Percentiles rank a stretch among this genome's conserved stretches.
These are phyloP conservation scores for Sthenelais limicola DNA, from an alignment of 2,888 invertebrate species.

Conservation along the genomic window DNA sequence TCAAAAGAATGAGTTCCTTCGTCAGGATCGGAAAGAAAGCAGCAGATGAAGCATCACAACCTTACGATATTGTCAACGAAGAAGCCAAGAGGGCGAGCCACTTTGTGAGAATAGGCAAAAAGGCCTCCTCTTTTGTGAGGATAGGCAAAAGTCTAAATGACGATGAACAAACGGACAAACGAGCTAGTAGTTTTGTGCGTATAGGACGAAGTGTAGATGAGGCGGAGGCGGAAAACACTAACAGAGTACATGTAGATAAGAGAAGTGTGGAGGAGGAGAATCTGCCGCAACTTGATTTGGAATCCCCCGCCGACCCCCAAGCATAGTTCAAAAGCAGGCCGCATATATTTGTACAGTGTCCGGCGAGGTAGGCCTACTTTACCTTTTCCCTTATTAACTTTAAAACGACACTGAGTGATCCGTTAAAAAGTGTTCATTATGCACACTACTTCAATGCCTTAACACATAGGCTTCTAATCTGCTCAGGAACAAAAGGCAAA, in stretches of 20 bases:
- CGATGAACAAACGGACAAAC: slow-evolving; percentile 29
- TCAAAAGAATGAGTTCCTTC: slow-evolving; percentile 33
- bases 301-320: too few relatives aligned
- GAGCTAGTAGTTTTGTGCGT: slow-evolving; percentile 46
- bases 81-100: slow-evolving; percentile 39
- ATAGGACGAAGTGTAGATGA: slow-evolving; percentile 40
- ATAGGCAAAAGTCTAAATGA: slow-evolving; percentile 43
- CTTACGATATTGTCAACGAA: slow-evolving; percentile 2
- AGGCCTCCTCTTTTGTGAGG: slow-evolving; percentile 44
- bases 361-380: too few relatives aligned
- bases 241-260: slow-evolving; percentile 5
- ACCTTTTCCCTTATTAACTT: too few relatives aligned
- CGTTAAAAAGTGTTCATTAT: too few relatives aligned
- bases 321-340: too few relatives aligned
- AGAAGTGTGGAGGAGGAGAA: neutral
- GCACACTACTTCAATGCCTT: too few relatives aligned
- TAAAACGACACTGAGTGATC: too few relatives aligned
- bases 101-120: slow-evolving; percentile 42
- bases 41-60: neutral
- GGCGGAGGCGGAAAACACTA: neutral
- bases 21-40: slow-evolving; percentile 39
- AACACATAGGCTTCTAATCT: too few relatives aligned
- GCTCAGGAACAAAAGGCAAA: too few relatives aligned
- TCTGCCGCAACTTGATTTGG: too few relatives aligned
- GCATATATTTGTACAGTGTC: too few relatives aligned